These are phyloP conservation scores for Ciconia boyciana DNA, from an alignment of 2,113 vertebrate species.

Conservation along the genomic window DNA sequence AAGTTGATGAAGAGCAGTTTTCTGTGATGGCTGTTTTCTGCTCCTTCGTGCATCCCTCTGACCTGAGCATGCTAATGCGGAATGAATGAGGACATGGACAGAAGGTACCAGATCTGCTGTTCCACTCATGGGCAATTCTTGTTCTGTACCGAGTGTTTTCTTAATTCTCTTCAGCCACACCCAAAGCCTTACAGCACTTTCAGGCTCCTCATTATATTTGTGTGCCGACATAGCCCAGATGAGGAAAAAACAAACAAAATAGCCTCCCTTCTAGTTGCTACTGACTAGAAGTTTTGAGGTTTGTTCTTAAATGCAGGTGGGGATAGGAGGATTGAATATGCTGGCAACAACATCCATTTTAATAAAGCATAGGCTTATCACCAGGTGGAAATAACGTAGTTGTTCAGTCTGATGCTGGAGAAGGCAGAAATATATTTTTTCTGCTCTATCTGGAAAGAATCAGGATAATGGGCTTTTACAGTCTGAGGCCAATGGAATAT, in stretches of 20 bases:
- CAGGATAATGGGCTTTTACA: not conserved
- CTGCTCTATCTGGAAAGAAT: not conserved
- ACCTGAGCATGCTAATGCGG: not conserved
- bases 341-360: not conserved
- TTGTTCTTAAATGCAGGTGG: not conserved
- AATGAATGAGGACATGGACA: not conserved
- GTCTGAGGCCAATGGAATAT: not conserved
- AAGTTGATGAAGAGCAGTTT: not conserved
- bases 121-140: rapidly evolving
- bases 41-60: not conserved
- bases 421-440: not conserved
- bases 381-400: not conserved
- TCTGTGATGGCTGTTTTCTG: not conserved
- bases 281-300: not conserved
- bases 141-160: not conserved
- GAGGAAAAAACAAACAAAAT: not conserved
- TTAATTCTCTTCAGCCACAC: not conserved
- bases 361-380: not conserved
- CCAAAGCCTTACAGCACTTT: not conserved
- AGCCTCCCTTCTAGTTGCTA: not conserved
- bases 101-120: not conserved
- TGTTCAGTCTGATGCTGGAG: not conserved
- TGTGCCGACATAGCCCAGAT: not conserved
- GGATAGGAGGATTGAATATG: not conserved
- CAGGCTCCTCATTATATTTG: not conserved